Evolutionary conservation across 2,888 invertebrate genomes (phyloP), one percentile per base, ranked within the genome.

Genomic region (Oligia fasciuncula): DNA sequence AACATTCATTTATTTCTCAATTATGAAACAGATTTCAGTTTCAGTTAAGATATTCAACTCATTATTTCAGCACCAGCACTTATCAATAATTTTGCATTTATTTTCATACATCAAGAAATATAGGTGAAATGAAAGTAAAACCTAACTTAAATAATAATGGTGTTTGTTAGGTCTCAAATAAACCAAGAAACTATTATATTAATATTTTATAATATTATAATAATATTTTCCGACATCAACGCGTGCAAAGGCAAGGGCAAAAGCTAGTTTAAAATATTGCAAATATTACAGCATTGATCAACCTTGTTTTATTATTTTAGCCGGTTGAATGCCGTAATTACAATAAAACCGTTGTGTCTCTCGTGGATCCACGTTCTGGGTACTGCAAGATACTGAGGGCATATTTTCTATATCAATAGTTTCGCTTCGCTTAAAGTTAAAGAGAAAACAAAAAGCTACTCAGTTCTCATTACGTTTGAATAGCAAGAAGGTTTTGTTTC

Each of bases 391-490:
- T 57, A 57, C 9, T 57, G 11, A 57, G 4, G n/a, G 19, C 43
- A 54, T 57, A 71, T 71, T 57, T 76, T 62, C 69, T n/a, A 9
- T 51, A 68, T 19, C 9, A n/a, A 2, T 14, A 13, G 0, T 40
- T 13, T 17, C n/a, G 66, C 51, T 81, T 66, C 8, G 6, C 51
- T 70, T 60, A 40, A 49, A 60, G n/a, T 40, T 54, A 4, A n/a
- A 84, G 5, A 51, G 23, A 66, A 62, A 69, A 62, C 57, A 71
- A 68, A 75, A 62, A 67, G 51, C 35, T 67, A 67, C 73, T 84
- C n/a, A 4, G 57, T 60, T 60, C 57, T 60, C 73, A 71, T 83
- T 83, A 84, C 63, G 75, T 84, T 83, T 73, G 79, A 73, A 69
- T 35, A 57, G 17, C 57, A 60, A 69, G 40, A 57, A 60, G 63